Conservation (phyloP, 2,888 invertebrate species). For the Adela reaumurella region DNA sequence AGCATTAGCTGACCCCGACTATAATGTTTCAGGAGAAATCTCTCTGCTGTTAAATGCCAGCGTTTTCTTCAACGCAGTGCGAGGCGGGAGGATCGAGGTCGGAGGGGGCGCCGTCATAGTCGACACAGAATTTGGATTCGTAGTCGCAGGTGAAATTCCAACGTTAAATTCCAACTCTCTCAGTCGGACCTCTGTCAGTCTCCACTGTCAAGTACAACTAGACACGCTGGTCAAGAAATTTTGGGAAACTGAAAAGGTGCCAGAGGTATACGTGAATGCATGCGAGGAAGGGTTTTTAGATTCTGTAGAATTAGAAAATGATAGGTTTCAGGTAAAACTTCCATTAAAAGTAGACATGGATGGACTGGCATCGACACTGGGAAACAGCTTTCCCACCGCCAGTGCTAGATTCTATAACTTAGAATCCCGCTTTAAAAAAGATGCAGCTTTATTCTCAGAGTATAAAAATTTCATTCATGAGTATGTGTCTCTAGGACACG, state of each 20-base stretch:
- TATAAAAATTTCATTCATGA: slow-evolving; percentile 3
- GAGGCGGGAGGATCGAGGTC: too few species aligned
- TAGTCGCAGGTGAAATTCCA: too few species aligned
- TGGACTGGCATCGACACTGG: slow-evolving; percentile 3
- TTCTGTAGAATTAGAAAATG: neutral
- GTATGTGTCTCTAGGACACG: slow-evolving; percentile 6
- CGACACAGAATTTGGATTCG: too few species aligned
- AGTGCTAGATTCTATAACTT: slow-evolving; percentile 10
- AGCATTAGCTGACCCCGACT: too few species aligned
- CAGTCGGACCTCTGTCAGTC: too few species aligned
- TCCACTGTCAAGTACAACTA: too few species aligned
- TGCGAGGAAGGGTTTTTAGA: neutral
- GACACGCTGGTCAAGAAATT: neutral
- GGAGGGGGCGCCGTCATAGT: too few species aligned
- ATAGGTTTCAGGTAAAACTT: neutral
- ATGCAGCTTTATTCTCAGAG: slow-evolving; percentile 2
- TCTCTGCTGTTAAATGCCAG: too few species aligned
- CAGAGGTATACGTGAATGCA: neutral
- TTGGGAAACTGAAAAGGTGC: neutral
- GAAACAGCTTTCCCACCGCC: slow-evolving; percentile 12
- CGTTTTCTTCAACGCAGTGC: too few species aligned
- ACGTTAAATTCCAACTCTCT: too few species aligned
- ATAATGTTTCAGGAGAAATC: too few species aligned
- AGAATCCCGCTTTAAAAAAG: slow-evolving; percentile 8
- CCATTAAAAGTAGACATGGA: slow-evolving; percentile 8